A percentile compares a stretch with the other conserved stretches of the same genome.
phyloP scores from a whole-genome alignment of 92 coral and sea anemone species.

The Meandrina meandrites region DNA sequence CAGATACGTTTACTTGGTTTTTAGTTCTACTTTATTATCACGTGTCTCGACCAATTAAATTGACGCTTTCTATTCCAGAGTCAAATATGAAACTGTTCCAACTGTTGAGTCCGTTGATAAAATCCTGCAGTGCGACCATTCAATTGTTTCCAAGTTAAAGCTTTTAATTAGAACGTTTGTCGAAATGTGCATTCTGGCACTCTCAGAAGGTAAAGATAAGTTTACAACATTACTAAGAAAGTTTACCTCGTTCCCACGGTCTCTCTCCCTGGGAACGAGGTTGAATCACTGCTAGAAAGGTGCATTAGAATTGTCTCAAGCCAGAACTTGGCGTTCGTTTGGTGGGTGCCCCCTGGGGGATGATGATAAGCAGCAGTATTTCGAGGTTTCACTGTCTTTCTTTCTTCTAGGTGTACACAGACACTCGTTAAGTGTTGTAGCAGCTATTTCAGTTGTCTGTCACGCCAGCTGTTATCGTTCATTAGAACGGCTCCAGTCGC shows the following conservation, averaged over 20 bases:
- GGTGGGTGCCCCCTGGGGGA: too few species aligned
- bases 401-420: neutral
- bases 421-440: neutral
- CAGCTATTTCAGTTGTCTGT: too few species aligned
- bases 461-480: neutral
- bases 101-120: too few species aligned
- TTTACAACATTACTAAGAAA: neutral
- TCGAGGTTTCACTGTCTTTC: neutral
- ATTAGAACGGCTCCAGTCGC: conserved; percentile 83
- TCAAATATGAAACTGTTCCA: too few species aligned
- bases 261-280: too few species aligned
- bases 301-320: neutral
- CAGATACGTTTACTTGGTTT: neutral
- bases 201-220: neutral
- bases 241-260: too few species aligned
- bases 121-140: too few species aligned
- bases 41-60: too few species aligned
- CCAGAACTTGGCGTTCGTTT: too few species aligned
- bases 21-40: neutral
- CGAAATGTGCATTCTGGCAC: neutral
- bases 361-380: neutral
- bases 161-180: neutral
- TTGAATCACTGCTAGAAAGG: neutral
- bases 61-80: too few species aligned
- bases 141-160: neutral